These are phyloP conservation scores for Sarcophaga carnaria DNA, from an alignment of 2,888 invertebrate species.

Conservation along the genomic window DNA sequence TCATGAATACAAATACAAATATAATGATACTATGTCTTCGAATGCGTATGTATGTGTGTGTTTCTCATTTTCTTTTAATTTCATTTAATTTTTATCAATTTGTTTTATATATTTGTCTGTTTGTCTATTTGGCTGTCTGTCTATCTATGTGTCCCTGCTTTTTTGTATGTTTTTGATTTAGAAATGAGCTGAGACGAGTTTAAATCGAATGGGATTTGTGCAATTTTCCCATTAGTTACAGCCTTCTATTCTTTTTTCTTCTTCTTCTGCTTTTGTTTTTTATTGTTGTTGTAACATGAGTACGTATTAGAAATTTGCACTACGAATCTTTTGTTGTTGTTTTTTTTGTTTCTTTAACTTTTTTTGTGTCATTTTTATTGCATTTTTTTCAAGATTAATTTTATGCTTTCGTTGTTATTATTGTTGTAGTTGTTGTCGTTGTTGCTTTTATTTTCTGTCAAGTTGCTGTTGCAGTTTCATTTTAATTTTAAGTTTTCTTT, in stretches of 20 bases:
- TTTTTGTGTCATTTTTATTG: slow-evolving; percentile 56
- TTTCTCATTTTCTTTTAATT: neutral
- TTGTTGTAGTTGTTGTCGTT: neutral
- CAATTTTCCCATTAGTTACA: slow-evolving; percentile 50
- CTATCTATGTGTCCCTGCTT: neutral
- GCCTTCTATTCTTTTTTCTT: slow-evolving; percentile 26
- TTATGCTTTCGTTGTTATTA: slow-evolving; percentile 1
- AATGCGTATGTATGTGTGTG: too few relatives aligned
- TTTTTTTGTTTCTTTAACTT: neutral
- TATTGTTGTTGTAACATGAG: slow-evolving; percentile 23
- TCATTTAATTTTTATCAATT: neutral
- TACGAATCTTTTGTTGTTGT: slow-evolving; percentile 21
- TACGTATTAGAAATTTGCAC: slow-evolving; percentile 50
- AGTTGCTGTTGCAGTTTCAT: slow-evolving; percentile 13
- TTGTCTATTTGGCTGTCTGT: neutral
- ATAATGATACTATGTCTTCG: neutral
- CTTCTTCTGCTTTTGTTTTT: slow-evolving; percentile 29
- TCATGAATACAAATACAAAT: neutral
- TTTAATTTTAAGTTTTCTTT: slow-evolving; percentile 11
- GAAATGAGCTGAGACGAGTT: neutral
- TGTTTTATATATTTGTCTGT: slow-evolving; percentile 12
- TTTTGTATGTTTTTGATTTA: slow-evolving; percentile 13
- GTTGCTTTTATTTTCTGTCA: neutral
- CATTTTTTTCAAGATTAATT: slow-evolving; percentile 34
- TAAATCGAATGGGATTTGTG: neutral